Evolutionary conservation across 2,888 invertebrate genomes (phyloP), one percentile per base, ranked within the genome.

Genomic region (Leucophenga maculata): DNA sequence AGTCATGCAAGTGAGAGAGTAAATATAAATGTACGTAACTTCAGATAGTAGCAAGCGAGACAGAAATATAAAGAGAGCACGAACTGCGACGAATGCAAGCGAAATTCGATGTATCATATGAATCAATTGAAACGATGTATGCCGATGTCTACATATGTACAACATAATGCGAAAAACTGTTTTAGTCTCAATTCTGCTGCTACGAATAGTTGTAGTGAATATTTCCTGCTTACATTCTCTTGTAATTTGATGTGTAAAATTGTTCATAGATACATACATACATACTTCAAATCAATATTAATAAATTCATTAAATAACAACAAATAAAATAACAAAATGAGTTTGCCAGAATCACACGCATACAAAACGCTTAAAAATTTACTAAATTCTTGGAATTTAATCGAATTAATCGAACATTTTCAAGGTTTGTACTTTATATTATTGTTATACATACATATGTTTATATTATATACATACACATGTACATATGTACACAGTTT

Each of bases 341-440:
- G 22, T 16, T 16, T 9, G 8, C 46, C 69, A 13, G 75, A 73
- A 60, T 68, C 55, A 52, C 59, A 60, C 64, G 83, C 83, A 20
- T 76, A 59, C 59, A 76, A 74, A 3, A 74, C 79, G 66, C 66
- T 83, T 64, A 72, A 74, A 3, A 75, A 75, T 18, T 67, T 83
- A 52, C 44, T 83, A 1, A 75, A 74, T 11, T 77, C 78, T 16
- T 83, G 83, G 83, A 81, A 81, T 52, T 76, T 79, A 18, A 69
- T 73, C 65, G 82, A 85, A 48, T 71, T 83, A 62, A 71, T 85
- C 54, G 74, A 78, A n/a, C 78, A 78, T 69, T 72, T 83, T 69
- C 78, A 83, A 83, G 83, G 83, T 82, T 74, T 69, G 70, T 68
- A 6, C 1, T 39, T 39, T 6, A 1, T 39, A 1, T 6, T 39